Percentiles rank a stretch among this genome's conserved stretches.
Conservation (phyloP, 37 sponge, comb jelly and placozoan species). For the Spongia lamella region DNA sequence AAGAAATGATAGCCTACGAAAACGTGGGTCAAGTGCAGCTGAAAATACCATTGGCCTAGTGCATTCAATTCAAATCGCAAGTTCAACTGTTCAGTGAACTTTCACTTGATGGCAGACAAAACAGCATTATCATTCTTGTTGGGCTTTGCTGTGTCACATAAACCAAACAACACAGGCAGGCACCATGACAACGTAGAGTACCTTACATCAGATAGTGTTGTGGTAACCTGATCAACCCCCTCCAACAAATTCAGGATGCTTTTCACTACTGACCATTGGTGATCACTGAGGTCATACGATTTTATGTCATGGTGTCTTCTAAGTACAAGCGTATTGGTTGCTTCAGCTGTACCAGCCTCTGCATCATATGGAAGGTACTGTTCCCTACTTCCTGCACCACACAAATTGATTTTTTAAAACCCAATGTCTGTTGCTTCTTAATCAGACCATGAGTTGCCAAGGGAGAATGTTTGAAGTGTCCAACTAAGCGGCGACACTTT, state of each 20-base stretch:
- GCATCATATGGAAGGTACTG: conserved; percentile 7
- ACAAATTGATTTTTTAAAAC: neutral
- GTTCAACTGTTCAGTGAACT: conserved; percentile 2
- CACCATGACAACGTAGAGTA: conserved; percentile 4
- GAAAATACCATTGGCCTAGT: neutral
- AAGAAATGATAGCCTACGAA: conserved; percentile 1
- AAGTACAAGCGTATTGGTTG: conserved; percentile 12
- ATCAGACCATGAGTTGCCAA: too few species aligned
- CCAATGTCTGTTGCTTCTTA: neutral
- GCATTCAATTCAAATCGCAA: neutral
- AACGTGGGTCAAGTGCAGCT: conserved; percentile 20
- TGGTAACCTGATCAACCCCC: conserved; percentile 3
- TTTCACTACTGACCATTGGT: conserved; percentile 5
- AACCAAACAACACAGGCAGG: neutral
- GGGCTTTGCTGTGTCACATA: neutral
- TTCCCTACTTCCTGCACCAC: conserved; percentile 4
- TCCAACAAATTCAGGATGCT: conserved; percentile 5
- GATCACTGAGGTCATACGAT: conserved; percentile 8
- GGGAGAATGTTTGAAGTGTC: too few species aligned
- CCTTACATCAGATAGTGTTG: neutral
- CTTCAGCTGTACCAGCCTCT: neutral
- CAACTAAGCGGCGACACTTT: too few species aligned
- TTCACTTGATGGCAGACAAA: neutral
- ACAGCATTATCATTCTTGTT: neutral
- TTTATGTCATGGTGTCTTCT: conserved; percentile 1